Conservation (phyloP, 2,113 vertebrate genomes). For the pig (Sus scrofa) region DNA sequence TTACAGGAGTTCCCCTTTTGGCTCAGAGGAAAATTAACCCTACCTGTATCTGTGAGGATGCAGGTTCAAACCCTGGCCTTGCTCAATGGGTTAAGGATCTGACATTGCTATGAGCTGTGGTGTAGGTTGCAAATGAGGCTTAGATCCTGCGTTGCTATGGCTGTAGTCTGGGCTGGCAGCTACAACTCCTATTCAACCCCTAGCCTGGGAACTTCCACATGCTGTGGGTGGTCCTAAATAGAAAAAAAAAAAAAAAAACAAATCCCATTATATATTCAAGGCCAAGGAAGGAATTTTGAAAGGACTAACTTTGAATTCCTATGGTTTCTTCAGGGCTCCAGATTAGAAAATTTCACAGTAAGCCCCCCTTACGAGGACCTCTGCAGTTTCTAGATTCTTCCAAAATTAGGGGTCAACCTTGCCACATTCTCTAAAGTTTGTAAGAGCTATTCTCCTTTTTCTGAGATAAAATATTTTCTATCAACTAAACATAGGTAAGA, state of each 20-base stretch:
- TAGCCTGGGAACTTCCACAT: too few species aligned
- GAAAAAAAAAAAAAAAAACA: not conserved
- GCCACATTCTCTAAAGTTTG: not conserved
- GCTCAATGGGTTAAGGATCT: too few species aligned
- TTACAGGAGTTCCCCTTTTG: too few species aligned
- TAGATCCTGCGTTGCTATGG: too few species aligned
- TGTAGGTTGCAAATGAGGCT: too few species aligned
- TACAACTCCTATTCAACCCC: too few species aligned
- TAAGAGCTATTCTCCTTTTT: not conserved
- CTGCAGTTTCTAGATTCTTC: not conserved
- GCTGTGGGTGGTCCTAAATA: too few species aligned
- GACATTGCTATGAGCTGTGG: too few species aligned
- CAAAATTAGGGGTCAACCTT: not conserved
- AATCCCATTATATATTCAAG: not conserved
- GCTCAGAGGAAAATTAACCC: too few species aligned
- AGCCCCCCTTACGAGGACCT: rapidly evolving
- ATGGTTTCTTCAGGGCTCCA: not conserved
- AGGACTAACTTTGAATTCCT: not conserved
- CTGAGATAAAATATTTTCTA: not conserved
- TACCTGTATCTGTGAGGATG: too few species aligned
- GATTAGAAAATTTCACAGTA: not conserved
- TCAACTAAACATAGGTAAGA: not conserved
- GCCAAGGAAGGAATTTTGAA: not conserved
- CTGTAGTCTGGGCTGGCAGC: too few species aligned
- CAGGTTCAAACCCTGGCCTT: too few species aligned